Evolutionary conservation across 2,113 vertebrate genomes (phyloP).

Genomic region (Chitala chitala): DNA sequence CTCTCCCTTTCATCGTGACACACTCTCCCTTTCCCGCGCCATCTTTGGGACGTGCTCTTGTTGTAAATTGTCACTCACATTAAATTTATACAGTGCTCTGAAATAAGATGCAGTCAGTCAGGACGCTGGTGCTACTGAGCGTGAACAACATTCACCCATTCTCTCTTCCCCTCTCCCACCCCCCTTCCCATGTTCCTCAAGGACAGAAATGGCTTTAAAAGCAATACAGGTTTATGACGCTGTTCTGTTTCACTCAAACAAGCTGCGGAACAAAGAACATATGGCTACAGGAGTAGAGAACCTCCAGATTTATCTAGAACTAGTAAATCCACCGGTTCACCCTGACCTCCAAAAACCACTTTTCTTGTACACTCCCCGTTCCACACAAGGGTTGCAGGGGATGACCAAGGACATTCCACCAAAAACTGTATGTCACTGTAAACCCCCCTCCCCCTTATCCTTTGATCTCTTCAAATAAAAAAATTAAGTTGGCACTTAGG

Average conservation of each 20-base stretch:
- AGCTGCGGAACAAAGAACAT: constrained; percentile 38
- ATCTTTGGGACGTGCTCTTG: constrained; percentile 46
- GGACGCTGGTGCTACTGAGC: constrained; percentile 53
- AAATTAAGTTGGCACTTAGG: too few relatives aligned
- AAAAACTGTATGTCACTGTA: constrained; percentile 16
- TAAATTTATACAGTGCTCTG: constrained; percentile 61
- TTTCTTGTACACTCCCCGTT: too few relatives aligned
- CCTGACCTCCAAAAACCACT: too few relatives aligned
- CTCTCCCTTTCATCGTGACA: constrained; percentile 48
- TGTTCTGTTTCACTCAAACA: constrained; percentile 48
- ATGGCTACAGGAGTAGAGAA: neutral
- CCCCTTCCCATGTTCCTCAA: constrained; percentile 46
- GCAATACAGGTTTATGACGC: constrained; percentile 54
- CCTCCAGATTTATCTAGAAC: constrained; percentile 57
- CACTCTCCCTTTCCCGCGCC: constrained; percentile 47
- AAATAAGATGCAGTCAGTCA: constrained; percentile 44
- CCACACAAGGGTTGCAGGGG: too few relatives aligned
- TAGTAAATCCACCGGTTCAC: too few relatives aligned
- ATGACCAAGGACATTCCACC: neutral
- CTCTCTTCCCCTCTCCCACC: neutral
- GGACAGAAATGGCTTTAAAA: constrained; percentile 53
- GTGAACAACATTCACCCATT: constrained; percentile 43
- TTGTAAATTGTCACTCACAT: constrained; percentile 59
- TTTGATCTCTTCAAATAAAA: neutral
- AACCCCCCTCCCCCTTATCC: neutral